Base-by-base conservation (phyloP, 2,113 vertebrate species). In the Bufo bufo region DNA sequence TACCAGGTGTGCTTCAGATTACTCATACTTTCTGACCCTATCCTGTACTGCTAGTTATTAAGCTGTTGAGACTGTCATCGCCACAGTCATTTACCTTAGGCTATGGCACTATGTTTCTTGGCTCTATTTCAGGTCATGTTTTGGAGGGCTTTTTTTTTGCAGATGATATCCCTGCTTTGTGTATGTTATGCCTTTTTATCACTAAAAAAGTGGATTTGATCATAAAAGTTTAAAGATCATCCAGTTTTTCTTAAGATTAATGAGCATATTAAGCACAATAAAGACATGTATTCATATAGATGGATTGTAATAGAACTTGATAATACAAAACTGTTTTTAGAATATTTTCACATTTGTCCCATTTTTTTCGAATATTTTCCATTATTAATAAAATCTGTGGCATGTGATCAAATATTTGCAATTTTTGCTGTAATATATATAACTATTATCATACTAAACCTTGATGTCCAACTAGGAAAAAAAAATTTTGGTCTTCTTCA, bases 1-100 rank as follows among this genome's bases (percentile, higher is more conserved):
- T 84, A 77, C 81, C 87, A 84, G 87, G 87, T 89, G 87, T 84
- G 87, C 82, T 84, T 89, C 81, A 84, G 72, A 89, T 84, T 89
- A 84, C 87, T 89, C 81, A 89, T 89, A 58, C 80, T 84, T 77
- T 84, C 82, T 84, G 87, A 88, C 87, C 87, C 87, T 89, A 69
- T 84, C 47, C 87, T 84, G 81, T 78, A 54, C 61, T 84, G 72
- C 74, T 78, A 84, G 72, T 89, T 89, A 89, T 89, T 89, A 89
- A 84, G 81, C 82, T 84, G 87, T 89, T 89, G 49, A 89, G 81
- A 84, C 81, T 89, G 87, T 89, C 87, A 89, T 78, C 87, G 84
- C 87, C 72, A 84, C 45, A 52, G 81, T 78, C 59, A 89, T 89
- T 89, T 88, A 77, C 87, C 84, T 83, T 89, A 89, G 87, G 87